Conservation (phyloP, 2,888 invertebrate species). For the Anoplius nigerrimus region DNA sequence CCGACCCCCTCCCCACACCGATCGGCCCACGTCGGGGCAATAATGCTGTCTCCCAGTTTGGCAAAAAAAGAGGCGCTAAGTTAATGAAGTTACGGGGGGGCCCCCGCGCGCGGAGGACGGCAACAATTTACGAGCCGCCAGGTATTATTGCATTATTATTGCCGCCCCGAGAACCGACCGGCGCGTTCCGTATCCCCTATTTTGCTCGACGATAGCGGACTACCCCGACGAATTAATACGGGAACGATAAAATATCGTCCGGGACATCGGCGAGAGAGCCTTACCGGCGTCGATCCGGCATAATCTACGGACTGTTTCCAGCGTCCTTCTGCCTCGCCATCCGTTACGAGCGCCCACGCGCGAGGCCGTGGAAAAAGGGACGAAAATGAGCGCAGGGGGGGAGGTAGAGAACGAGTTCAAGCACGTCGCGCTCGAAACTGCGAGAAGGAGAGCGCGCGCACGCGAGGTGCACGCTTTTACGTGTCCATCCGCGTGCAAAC, state of each 20-base stretch:
- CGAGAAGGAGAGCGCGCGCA: no score
- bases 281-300: background rate
- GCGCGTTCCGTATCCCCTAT: background rate
- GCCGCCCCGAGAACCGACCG: no score
- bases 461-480: background rate
- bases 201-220: background rate
- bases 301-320: constrained; percentile 34
- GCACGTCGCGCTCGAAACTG: no score
- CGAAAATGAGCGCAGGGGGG: background rate
- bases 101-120: background rate
- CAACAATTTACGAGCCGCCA: background rate
- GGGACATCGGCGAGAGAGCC: background rate
- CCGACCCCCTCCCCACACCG: no score
- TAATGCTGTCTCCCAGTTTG: no score
- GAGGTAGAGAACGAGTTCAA: constrained; percentile 19
- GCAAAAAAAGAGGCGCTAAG: no score
- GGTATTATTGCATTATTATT: background rate
- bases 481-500: background rate
- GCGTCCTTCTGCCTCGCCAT: constrained; percentile 34
- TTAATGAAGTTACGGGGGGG: no score
- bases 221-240: background rate
- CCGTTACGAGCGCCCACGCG: constrained; percentile 41
- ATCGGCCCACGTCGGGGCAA: no score
- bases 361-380: background rate
- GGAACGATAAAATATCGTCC: background rate